A percentile compares a stretch with the other conserved stretches of the same genome.
Evolutionary conservation across 1,140 invertebrate species (phyloP).

Genomic region (Aphelenchoides avenae): DNA sequence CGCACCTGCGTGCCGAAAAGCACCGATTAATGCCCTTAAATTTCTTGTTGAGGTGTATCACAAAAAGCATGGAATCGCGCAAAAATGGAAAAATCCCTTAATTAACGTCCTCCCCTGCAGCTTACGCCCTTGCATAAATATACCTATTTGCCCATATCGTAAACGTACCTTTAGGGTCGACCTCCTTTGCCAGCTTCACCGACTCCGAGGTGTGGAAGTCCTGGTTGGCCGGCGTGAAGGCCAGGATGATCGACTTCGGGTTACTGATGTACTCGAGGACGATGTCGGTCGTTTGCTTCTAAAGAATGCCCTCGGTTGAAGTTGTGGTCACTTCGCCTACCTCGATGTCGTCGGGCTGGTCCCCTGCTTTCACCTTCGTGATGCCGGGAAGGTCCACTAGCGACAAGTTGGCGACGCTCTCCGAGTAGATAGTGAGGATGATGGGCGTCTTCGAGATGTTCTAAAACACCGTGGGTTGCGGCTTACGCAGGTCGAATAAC

Average conservation of each 20-base stretch:
- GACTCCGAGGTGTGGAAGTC: slow-evolving; percentile 93
- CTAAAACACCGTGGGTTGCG: slow-evolving; percentile 46
- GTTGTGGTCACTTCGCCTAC: neutral
- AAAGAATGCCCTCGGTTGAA: slow-evolving; percentile 1
- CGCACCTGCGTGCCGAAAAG: too few relatives aligned
- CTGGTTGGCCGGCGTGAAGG: slow-evolving; percentile 88
- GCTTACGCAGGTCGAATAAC: slow-evolving; percentile 40
- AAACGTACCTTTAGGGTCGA: slow-evolving; percentile 82
- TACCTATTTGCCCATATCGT: too few relatives aligned
- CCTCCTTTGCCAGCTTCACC: slow-evolving; percentile 82
- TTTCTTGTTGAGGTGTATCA: too few relatives aligned
- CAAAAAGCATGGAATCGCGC: too few relatives aligned
- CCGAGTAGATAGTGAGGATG: slow-evolving; percentile 87
- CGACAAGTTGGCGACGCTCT: slow-evolving; percentile 78
- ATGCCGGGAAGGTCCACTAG: slow-evolving; percentile 93
- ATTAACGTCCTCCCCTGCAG: too few relatives aligned
- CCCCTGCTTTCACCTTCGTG: slow-evolving; percentile 74
- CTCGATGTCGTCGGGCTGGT: slow-evolving; percentile 66
- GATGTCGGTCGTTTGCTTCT: slow-evolving; percentile 63
- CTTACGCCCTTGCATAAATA: too few relatives aligned
- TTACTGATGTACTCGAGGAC: slow-evolving; percentile 64
- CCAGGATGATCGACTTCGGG: slow-evolving; percentile 66
- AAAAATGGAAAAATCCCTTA: too few relatives aligned
- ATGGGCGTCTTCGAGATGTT: slow-evolving; percentile 92
- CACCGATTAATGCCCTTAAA: too few relatives aligned